Percentiles rank a stretch among this genome's conserved stretches.
These are phyloP conservation scores for Tenthredo mesomela DNA, from an alignment of 2,888 invertebrate species.

Conservation along the genomic window DNA sequence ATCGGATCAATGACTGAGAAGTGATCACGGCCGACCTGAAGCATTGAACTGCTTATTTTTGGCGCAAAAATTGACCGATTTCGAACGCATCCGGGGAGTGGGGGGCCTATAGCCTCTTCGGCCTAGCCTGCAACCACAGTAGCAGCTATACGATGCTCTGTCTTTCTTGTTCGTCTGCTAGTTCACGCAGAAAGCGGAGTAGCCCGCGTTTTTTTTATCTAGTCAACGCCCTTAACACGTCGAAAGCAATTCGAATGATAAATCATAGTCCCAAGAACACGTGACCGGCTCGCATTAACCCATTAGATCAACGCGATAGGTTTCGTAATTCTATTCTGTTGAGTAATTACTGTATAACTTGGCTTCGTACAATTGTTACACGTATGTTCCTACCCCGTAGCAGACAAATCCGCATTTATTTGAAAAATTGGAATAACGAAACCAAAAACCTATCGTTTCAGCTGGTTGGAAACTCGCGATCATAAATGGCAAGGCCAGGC, in stretches of 20 bases:
- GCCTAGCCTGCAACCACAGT: too few relatives aligned
- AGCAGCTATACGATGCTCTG: too few relatives aligned
- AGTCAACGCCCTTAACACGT: background rate
- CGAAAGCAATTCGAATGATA: slow-evolving; percentile 54
- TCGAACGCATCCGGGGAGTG: too few relatives aligned
- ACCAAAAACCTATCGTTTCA: background rate
- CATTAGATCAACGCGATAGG: slow-evolving; percentile 51
- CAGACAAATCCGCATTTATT: background rate
- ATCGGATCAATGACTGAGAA: too few relatives aligned
- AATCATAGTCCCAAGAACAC: slow-evolving; percentile 69
- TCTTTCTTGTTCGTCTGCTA: too few relatives aligned
- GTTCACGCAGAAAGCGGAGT: too few relatives aligned
- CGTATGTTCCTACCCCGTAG: background rate
- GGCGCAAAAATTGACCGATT: too few relatives aligned
- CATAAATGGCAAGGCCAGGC: background rate
- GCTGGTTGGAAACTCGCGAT: background rate
- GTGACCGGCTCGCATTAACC: slow-evolving; percentile 64
- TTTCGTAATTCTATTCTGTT: slow-evolving; percentile 57
- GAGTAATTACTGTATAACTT: slow-evolving; percentile 39
- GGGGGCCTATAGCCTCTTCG: too few relatives aligned
- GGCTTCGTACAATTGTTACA: slow-evolving; percentile 16
- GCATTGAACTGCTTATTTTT: too few relatives aligned
- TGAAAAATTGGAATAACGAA: background rate
- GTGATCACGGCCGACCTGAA: too few relatives aligned
- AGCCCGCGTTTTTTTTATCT: too few relatives aligned